Conservation (phyloP, 2,888 invertebrate genomes). For the Cyaniris semiargus region DNA sequence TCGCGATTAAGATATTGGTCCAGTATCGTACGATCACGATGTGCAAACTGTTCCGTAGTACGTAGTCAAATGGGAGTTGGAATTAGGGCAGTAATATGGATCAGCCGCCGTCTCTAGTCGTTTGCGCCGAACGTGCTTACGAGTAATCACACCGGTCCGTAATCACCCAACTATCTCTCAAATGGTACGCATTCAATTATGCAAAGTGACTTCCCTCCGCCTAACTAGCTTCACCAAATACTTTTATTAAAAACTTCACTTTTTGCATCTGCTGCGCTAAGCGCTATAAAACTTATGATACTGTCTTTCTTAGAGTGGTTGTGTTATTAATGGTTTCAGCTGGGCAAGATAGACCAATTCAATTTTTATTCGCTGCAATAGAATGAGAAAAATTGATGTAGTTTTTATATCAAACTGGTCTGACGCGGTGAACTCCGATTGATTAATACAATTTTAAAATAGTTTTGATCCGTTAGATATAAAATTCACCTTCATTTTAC, state of each 20-base stretch:
- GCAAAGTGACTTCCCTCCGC: slow-evolving; percentile 25
- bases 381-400: slow-evolving; percentile 3
- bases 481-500: background rate
- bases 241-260: slow-evolving; percentile 5
- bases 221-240: slow-evolving; percentile 12
- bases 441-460: background rate
- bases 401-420: background rate
- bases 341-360: slow-evolving; percentile 2
- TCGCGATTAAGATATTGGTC: background rate
- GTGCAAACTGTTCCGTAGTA: background rate
- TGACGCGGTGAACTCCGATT: background rate
- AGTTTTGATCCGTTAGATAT: background rate
- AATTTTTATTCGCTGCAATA: slow-evolving; percentile 17
- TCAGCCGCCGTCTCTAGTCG: slow-evolving; percentile 23
- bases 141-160: slow-evolving; percentile 32
- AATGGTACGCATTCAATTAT: slow-evolving; percentile 28
- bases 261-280: slow-evolving; percentile 21
- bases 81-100: slow-evolving; percentile 34
- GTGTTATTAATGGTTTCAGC: slow-evolving; percentile 10
- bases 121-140: slow-evolving; percentile 32
- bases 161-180: slow-evolving; percentile 46
- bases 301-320: slow-evolving; percentile 10
- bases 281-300: slow-evolving; percentile 12
- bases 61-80: slow-evolving; percentile 8
- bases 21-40: background rate